These are phyloP conservation scores for Elephantulus edwardii DNA, from an alignment of 2,113 vertebrate species.

Conservation along the genomic window DNA sequence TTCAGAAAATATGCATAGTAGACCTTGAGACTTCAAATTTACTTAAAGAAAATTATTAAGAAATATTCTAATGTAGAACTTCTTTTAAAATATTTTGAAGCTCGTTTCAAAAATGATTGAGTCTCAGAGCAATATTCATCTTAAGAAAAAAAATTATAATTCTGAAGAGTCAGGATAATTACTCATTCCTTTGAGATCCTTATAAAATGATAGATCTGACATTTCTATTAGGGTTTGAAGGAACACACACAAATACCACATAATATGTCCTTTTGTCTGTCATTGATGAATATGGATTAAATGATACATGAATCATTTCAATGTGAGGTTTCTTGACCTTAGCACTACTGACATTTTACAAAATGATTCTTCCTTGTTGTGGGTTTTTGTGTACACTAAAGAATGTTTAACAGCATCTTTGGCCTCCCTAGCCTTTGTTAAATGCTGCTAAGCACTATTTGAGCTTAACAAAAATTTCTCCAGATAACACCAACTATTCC, in stretches of 20 bases:
- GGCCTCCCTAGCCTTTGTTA: not conserved
- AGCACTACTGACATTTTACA: not conserved
- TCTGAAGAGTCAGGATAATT: not conserved
- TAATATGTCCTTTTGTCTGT: not conserved
- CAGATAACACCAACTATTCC: not conserved
- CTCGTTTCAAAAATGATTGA: not conserved
- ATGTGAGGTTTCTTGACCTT: not conserved
- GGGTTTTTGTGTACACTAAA: not conserved
- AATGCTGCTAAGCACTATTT: not conserved
- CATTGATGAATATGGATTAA: not conserved
- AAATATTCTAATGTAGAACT: not conserved
- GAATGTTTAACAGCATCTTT: not conserved
- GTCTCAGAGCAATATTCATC: not conserved
- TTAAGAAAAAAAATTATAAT: not conserved
- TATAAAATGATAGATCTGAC: not conserved
- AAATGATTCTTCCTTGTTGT: not conserved
- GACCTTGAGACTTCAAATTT: not conserved
- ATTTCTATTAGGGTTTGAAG: not conserved
- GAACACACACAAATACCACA: not conserved
- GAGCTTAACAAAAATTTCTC: not conserved
- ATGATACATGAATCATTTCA: not conserved
- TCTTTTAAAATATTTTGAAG: not conserved
- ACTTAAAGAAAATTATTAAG: not conserved
- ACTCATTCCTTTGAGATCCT: not conserved
- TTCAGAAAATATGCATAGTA: not conserved